phyloP scores from a whole-genome alignment of 1,140 invertebrate genomes.

The Cyclina sinensis region DNA sequence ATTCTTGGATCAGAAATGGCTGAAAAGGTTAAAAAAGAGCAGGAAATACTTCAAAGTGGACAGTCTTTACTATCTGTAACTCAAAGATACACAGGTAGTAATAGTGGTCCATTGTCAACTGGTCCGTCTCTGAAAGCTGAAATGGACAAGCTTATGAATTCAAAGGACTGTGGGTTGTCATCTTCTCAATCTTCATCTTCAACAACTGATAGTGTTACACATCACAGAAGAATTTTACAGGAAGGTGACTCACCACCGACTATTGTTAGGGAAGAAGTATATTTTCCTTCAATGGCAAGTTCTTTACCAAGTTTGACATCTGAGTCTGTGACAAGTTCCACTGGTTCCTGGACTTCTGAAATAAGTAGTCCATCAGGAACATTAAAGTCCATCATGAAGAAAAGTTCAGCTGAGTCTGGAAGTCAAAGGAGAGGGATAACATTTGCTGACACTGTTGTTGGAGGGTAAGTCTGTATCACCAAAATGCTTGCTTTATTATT shows the following conservation, averaged over 20 bases:
- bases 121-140: slow-evolving; percentile 10
- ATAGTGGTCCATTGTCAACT: neutral
- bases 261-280: slow-evolving; percentile 5
- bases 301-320: neutral
- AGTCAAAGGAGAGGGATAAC: slow-evolving; percentile 81
- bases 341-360: slow-evolving; percentile 31
- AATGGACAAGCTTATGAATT: neutral
- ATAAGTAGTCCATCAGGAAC: slow-evolving; percentile 58
- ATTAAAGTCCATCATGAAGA: slow-evolving; percentile 85
- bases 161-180: neutral
- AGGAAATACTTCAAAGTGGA: neutral
- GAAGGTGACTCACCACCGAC: slow-evolving; percentile 12
- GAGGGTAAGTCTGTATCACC: slow-evolving; percentile 79
- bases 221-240: slow-evolving; percentile 37
- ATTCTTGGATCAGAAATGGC: slow-evolving; percentile 49
- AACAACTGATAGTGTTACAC: neutral
- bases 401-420: slow-evolving; percentile 63
- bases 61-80: neutral
- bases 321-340: slow-evolving; percentile 44
- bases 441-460: slow-evolving; percentile 83
- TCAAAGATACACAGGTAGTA: neutral
- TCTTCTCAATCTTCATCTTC: slow-evolving; percentile 15
- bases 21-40: slow-evolving; percentile 12
- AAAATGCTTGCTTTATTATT: slow-evolving; percentile 42
- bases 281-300: neutral